Evolutionary conservation across 2,888 invertebrate species (phyloP).

Genomic region (Eupithecia inturbata): DNA sequence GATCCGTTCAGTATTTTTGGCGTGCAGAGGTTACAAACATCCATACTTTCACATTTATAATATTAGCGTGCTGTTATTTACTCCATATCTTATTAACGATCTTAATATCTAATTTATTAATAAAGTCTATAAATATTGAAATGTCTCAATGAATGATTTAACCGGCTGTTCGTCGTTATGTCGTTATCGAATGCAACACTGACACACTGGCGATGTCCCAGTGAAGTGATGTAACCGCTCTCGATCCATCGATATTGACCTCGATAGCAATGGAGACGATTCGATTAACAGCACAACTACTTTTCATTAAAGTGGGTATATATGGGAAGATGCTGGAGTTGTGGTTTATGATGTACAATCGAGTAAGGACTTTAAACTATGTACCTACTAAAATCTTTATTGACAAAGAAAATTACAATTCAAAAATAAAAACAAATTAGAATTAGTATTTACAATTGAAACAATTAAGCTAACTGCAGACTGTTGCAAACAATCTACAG

Average conservation of each 20-base stretch:
- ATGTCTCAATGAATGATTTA: not conserved
- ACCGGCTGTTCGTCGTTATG: not conserved
- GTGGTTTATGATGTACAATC: not conserved
- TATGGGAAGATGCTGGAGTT: not conserved
- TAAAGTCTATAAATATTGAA: not conserved
- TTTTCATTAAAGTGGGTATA: not conserved
- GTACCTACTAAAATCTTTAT: no score
- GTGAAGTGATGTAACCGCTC: constrained; percentile 30
- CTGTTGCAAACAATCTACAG: no score
- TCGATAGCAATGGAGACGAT: constrained; percentile 18
- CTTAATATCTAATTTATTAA: not conserved
- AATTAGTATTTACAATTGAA: no score
- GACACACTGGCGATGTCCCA: constrained; percentile 9
- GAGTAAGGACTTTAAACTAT: no score
- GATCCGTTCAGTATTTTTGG: no score
- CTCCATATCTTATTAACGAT: not conserved
- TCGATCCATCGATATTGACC: constrained; percentile 33
- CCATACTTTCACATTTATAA: not conserved
- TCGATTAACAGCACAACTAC: constrained; percentile 14
- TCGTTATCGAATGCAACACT: not conserved
- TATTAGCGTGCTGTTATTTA: not conserved
- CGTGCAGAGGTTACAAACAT: not conserved
- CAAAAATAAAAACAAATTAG: no score
- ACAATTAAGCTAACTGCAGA: no score
- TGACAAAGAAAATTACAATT: no score